These are phyloP conservation scores for Holacanthella duospinosa DNA, from an alignment of 2,888 invertebrate species.

Conservation along the genomic window DNA sequence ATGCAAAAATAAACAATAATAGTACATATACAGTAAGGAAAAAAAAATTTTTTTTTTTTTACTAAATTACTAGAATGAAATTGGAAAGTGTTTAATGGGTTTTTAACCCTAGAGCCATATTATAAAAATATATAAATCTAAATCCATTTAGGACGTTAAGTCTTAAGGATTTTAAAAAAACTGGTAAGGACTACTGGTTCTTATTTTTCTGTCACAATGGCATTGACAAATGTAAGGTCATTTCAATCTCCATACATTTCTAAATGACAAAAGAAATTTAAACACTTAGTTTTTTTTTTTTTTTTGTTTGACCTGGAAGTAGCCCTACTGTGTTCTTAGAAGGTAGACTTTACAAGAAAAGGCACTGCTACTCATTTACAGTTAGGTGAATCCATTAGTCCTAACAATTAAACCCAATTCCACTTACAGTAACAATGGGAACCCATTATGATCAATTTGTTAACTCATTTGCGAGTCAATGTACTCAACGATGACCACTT, in stretches of 20 bases:
- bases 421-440: neutral
- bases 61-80: no score
- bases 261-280: neutral
- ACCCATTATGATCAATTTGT: constrained; percentile 1
- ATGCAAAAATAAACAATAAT: no score
- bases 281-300: neutral
- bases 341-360: neutral
- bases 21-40: no score
- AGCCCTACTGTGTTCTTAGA: neutral
- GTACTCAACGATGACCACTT: no score
- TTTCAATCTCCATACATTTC: neutral
- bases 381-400: neutral
- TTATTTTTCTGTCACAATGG: no score
- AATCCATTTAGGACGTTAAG: no score
- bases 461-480: neutral
- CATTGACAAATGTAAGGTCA: constrained; percentile 4
- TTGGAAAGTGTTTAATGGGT: no score
- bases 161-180: neutral
- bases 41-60: no score
- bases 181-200: no score
- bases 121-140: no score
- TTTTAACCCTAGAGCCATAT: no score
- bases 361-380: neutral
- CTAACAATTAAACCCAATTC: neutral
- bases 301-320: no score